Conservation (phyloP, 2,113 vertebrate species). For the Nibea albiflora region DNA sequence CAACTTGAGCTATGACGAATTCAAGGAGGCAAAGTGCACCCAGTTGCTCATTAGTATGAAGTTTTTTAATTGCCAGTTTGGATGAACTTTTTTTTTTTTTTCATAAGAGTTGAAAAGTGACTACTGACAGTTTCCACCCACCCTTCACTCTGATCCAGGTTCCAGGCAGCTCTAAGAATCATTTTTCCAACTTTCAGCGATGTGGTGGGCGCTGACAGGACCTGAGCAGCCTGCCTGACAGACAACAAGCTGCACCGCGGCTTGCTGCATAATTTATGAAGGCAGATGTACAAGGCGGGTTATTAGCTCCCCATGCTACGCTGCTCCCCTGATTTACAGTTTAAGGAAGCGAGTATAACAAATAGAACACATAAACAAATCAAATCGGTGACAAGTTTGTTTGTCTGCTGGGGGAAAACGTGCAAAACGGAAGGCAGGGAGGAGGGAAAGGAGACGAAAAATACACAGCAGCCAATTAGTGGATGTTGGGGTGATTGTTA, state of each 20-base stretch:
- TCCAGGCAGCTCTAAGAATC: conserved; percentile 19
- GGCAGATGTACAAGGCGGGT: conserved; percentile 77
- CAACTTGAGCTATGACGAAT: conserved; percentile 38
- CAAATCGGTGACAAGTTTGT: conserved; percentile 76
- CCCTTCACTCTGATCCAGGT: conserved; percentile 31
- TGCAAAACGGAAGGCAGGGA: conserved; percentile 7
- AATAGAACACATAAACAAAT: conserved; percentile 79
- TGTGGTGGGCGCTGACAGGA: conserved; percentile 58
- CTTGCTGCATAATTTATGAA: conserved; percentile 79
- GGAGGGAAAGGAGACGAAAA: conserved; percentile 21
- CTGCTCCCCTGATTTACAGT: conserved; percentile 80
- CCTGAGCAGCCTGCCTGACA: conserved; percentile 66
- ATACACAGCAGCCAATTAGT: conserved; percentile 92
- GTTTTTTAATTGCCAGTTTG: conserved; percentile 70
- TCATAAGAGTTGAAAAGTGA: conserved; percentile 33
- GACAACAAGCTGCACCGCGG: conserved; percentile 63
- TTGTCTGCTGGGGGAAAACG: conserved; percentile 44
- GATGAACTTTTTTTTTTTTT: conserved; percentile 43
- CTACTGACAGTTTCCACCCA: conserved; percentile 49
- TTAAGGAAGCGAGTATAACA: conserved; percentile 73
- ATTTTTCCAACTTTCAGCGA: conserved; percentile 36
- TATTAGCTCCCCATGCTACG: conserved; percentile 76
- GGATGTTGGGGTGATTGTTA: conserved; percentile 88
- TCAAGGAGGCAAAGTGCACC: conserved; percentile 45
- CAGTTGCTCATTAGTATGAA: conserved; percentile 63